Percentiles rank a stretch among this genome's conserved stretches.
These are phyloP conservation scores for Pterobdella sp. DNA, from an alignment of 2,888 invertebrate genomes.

Conservation along the genomic window DNA sequence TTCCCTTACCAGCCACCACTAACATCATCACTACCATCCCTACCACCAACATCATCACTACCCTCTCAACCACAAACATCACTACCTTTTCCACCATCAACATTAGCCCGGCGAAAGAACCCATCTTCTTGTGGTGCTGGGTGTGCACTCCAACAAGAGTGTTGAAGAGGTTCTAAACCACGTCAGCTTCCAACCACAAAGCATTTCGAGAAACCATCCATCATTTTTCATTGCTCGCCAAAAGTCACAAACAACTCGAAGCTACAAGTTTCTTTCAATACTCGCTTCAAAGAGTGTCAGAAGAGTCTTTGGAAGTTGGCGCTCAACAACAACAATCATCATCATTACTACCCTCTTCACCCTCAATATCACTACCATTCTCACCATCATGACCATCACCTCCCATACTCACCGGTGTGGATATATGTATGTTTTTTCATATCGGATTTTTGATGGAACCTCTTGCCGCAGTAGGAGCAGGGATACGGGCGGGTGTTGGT, in stretches of 20 bases:
- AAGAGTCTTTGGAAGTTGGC: no score
- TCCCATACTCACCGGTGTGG: conserved; percentile 61
- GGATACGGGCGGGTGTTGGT: conserved; percentile 94
- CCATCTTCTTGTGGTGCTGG: no score
- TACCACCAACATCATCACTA: background rate
- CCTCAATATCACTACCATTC: background rate
- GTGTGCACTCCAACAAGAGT: no score
- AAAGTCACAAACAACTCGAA: no score
- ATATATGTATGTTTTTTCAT: conserved; percentile 99
- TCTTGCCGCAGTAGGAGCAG: conserved; percentile 93
- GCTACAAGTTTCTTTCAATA: no score
- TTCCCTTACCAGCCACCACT: background rate
- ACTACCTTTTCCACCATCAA: background rate
- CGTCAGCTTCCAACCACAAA: no score
- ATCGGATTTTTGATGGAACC: conserved; percentile 97
- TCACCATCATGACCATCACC: conserved; percentile 2
- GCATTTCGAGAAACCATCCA: no score
- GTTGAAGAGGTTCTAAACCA: no score
- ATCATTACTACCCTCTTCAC: background rate
- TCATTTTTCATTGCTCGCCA: no score
- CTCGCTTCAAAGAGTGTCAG: no score
- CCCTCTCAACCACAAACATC: background rate
- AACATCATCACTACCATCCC: background rate
- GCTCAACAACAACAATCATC: background rate
- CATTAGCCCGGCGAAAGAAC: no score